phyloP scores from a whole-genome alignment of 2,888 invertebrate genomes.

The Sesia apiformis region DNA sequence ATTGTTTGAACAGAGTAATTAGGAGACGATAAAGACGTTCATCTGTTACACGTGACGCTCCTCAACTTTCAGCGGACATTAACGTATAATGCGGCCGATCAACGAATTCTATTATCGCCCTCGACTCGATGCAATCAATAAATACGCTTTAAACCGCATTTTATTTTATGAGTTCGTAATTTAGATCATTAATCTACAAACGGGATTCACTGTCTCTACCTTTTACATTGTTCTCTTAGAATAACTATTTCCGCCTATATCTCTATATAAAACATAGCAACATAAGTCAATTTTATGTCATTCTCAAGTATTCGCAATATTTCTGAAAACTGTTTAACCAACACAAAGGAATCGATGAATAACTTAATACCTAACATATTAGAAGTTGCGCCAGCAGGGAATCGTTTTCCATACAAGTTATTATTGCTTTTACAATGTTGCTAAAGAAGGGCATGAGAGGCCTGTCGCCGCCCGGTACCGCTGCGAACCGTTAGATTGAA shows the following conservation, averaged over 20 bases:
- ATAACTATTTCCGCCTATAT: too few species aligned
- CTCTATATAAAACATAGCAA: too few species aligned
- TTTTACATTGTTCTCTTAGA: too few species aligned
- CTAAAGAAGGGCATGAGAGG: constrained; percentile 7
- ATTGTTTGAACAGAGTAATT: constrained; percentile 62
- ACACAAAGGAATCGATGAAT: too few species aligned
- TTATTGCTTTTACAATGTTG: too few species aligned
- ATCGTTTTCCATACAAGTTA: too few species aligned
- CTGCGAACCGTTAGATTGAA: constrained; percentile 45
- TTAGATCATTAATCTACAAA: too few species aligned
- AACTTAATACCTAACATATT: neutral
- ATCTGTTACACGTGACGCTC: constrained; percentile 16
- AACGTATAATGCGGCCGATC: neutral
- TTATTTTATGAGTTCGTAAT: too few species aligned
- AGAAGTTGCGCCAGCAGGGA: neutral
- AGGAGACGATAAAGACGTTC: constrained; percentile 31
- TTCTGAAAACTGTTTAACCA: too few species aligned
- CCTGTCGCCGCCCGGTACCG: constrained; percentile 28
- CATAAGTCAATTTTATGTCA: too few species aligned
- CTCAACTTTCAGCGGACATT: constrained; percentile 4
- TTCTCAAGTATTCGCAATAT: too few species aligned
- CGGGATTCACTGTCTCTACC: too few species aligned
- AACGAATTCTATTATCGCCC: neutral
- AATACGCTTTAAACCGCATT: neutral
- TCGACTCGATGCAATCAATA: neutral